A percentile compares a stretch with the other conserved stretches of the same genome.
Conservation (phyloP, 2,113 vertebrate genomes). For the Dipodomys stephensi region DNA sequence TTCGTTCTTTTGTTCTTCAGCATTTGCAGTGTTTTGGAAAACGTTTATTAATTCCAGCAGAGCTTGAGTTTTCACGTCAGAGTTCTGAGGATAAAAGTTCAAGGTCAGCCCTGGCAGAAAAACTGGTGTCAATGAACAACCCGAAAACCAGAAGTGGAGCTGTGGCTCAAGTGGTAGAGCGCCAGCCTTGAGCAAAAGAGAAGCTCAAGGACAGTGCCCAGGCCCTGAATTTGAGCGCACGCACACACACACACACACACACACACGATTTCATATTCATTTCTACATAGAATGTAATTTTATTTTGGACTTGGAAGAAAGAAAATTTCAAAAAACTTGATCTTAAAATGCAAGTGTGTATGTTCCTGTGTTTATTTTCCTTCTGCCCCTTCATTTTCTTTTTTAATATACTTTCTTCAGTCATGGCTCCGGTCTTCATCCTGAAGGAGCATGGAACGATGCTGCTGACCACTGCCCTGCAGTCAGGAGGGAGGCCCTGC, state of each 20-base stretch:
- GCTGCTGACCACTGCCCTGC: too few species aligned
- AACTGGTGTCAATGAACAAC: too few species aligned
- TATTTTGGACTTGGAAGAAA: conserved; percentile 23
- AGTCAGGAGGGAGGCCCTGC: background rate
- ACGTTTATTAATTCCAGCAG: conserved; percentile 1
- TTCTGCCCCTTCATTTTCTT: background rate
- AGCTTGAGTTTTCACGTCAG: background rate
- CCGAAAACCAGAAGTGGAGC: background rate
- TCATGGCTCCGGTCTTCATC: conserved; percentile 86
- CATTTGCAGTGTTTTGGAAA: conserved; percentile 12
- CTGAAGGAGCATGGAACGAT: conserved; percentile 74
- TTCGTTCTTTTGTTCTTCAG: conserved; percentile 22
- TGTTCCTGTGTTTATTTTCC: background rate
- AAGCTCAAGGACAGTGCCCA: too few species aligned
- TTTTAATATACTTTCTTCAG: conserved; percentile 78
- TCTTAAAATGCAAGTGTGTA: background rate
- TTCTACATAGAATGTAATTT: conserved; percentile 31
- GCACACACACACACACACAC: too few species aligned
- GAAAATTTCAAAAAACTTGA: background rate
- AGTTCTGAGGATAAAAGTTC: too few species aligned
- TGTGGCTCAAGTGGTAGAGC: too few species aligned
- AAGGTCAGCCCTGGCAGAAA: too few species aligned
- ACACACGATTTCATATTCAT: background rate
- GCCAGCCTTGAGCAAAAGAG: too few species aligned
- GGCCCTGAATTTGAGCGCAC: too few species aligned